These are phyloP conservation scores for Cataglyphis livida DNA, from an alignment of 2,888 invertebrate genomes.

Conservation along the genomic window DNA sequence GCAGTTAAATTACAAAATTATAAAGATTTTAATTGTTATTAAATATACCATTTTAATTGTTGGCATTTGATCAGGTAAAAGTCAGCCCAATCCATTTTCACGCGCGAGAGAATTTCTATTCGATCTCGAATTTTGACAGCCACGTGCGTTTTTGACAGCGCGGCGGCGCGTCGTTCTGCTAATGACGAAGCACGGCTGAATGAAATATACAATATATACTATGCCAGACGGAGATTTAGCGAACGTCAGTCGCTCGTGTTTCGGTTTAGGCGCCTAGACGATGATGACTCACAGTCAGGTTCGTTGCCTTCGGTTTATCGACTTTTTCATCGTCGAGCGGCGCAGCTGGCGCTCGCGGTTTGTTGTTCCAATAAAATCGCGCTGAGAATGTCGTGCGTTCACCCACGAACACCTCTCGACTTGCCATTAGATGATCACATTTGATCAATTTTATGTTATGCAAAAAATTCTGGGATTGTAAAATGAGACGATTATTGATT, in stretches of 20 bases:
- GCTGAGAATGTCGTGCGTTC: background rate
- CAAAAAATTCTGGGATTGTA: background rate
- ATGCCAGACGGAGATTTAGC: constrained; percentile 61
- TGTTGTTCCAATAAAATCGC: constrained; percentile 59
- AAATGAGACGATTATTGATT: background rate
- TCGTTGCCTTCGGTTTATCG: constrained; percentile 75
- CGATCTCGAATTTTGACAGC: constrained; percentile 27
- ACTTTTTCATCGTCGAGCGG: constrained; percentile 74
- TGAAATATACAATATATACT: constrained; percentile 29
- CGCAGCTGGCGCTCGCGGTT: constrained; percentile 53
- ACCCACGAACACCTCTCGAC: background rate
- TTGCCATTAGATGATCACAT: constrained; percentile 8
- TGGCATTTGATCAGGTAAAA: constrained; percentile 4
- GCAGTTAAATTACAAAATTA: background rate
- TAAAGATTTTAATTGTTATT: background rate
- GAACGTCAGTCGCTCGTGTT: constrained; percentile 20
- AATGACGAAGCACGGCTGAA: constrained; percentile 29
- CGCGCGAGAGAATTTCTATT: background rate
- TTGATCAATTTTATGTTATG: background rate
- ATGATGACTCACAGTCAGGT: constrained; percentile 71
- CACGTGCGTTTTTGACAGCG: constrained; percentile 48
- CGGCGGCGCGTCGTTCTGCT: constrained; percentile 12
- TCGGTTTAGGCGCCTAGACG: constrained; percentile 63
- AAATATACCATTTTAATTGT: background rate
- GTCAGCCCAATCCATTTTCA: background rate